Evolutionary conservation across 2,113 vertebrate genomes (phyloP).

Genomic region (Scalopus aquaticus): DNA sequence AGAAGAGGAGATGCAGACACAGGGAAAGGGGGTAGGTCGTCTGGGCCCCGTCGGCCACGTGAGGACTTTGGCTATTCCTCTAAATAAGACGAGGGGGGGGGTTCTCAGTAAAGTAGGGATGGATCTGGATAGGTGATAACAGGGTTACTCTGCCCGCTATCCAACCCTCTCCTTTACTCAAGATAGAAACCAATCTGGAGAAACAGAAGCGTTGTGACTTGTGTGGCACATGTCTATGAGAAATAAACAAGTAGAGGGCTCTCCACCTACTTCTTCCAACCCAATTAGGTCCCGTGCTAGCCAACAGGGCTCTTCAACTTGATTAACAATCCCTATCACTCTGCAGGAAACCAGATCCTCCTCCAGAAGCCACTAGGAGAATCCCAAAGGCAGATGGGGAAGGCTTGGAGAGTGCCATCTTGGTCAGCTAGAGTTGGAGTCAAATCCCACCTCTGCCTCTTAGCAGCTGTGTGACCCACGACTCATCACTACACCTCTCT

Average conservation of each 20-base stretch:
- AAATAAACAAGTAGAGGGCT: slow-evolving; percentile 3
- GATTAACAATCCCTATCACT: neutral
- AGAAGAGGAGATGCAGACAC: neutral
- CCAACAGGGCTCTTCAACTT: neutral
- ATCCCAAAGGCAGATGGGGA: neutral
- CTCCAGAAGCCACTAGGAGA: neutral
- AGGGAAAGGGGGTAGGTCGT: neutral
- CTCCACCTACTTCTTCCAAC: neutral
- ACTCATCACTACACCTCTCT: neutral
- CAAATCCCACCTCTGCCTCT: neutral
- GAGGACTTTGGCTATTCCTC: neutral
- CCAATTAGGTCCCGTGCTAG: neutral
- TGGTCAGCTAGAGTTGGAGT: neutral
- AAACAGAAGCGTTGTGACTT: slow-evolving; percentile 1
- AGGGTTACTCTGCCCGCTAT: neutral
- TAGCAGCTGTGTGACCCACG: neutral
- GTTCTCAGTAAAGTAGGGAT: neutral
- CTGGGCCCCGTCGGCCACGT: neutral
- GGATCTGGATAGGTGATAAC: neutral
- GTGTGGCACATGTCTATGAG: neutral
- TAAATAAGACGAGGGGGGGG: neutral
- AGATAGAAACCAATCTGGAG: neutral
- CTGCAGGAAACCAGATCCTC: neutral
- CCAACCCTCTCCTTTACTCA: neutral
- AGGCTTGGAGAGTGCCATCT: neutral